Evolutionary conservation across 2,888 invertebrate genomes (phyloP).

Genomic region (Polydrusus pterygomalis): DNA sequence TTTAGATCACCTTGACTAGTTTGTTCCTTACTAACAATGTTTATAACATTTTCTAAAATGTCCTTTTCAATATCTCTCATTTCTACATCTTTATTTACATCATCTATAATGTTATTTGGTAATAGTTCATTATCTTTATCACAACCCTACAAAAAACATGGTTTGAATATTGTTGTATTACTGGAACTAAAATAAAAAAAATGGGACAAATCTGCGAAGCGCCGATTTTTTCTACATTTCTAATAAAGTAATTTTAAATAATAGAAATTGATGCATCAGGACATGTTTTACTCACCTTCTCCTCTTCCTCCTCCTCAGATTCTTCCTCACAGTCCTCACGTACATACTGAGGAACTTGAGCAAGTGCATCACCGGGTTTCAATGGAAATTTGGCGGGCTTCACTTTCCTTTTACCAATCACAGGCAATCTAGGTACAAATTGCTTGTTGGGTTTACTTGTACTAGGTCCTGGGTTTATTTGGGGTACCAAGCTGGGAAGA

Average conservation of each 20-base stretch:
- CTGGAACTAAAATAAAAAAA: too few species aligned
- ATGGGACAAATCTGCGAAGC: too few species aligned
- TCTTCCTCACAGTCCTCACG: constrained; percentile 72
- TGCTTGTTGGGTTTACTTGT: constrained; percentile 52
- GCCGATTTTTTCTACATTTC: too few species aligned
- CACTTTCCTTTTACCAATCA: constrained; percentile 56
- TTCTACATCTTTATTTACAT: too few species aligned
- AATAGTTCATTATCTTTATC: not conserved
- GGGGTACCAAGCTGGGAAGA: constrained; percentile 74
- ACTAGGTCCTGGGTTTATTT: constrained; percentile 33
- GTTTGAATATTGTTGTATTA: not conserved
- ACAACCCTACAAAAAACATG: not conserved
- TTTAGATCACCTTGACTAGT: not conserved
- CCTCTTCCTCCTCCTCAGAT: constrained; percentile 64
- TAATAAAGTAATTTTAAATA: too few species aligned
- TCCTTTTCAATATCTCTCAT: not conserved
- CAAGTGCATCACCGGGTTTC: constrained; percentile 65
- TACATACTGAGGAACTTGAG: not conserved
- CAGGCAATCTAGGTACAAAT: constrained; percentile 49
- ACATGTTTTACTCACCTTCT: constrained; percentile 10
- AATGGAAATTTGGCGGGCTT: constrained; percentile 58
- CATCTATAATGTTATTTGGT: not conserved
- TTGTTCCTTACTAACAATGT: not conserved
- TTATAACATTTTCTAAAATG: not conserved
- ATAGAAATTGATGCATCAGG: too few species aligned